Conservation (phyloP, 1,140 invertebrate genomes). For the Drosophila fuyamai region DNA sequence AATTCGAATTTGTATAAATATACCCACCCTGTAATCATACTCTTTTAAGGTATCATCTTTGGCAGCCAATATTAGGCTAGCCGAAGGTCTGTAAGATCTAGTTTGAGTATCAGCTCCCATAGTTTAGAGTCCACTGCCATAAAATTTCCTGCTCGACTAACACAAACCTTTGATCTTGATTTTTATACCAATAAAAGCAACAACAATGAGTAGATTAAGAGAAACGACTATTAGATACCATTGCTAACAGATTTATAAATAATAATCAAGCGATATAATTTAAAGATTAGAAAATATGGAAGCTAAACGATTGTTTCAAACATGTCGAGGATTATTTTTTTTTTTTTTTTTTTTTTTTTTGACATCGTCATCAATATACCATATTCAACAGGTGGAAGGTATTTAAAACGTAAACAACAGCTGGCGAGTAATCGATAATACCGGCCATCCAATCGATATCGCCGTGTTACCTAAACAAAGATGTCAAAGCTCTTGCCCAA, state of each 20-base stretch:
- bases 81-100: constrained; percentile 65
- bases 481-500: constrained; percentile 63
- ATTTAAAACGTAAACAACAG: constrained; percentile 2
- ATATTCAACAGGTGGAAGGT: constrained; percentile 2
- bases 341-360: no score
- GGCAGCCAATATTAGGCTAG: constrained; percentile 84
- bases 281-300: background rate
- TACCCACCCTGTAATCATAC: constrained; percentile 57
- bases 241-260: background rate
- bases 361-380: background rate
- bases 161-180: constrained; percentile 30
- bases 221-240: constrained; percentile 3
- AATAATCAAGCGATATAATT: background rate
- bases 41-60: constrained; percentile 33
- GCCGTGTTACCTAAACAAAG: constrained; percentile 30
- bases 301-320: no score
- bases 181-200: background rate
- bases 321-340: background rate
- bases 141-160: background rate
- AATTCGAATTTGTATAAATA: background rate
- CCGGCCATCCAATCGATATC: constrained; percentile 2
- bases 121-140: constrained; percentile 1
- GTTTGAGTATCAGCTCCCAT: constrained; percentile 25
- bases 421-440: constrained; percentile 19
- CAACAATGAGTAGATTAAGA: background rate